phyloP scores from a whole-genome alignment of 2,113 vertebrate species.

The Deroptyus accipitrinus region DNA sequence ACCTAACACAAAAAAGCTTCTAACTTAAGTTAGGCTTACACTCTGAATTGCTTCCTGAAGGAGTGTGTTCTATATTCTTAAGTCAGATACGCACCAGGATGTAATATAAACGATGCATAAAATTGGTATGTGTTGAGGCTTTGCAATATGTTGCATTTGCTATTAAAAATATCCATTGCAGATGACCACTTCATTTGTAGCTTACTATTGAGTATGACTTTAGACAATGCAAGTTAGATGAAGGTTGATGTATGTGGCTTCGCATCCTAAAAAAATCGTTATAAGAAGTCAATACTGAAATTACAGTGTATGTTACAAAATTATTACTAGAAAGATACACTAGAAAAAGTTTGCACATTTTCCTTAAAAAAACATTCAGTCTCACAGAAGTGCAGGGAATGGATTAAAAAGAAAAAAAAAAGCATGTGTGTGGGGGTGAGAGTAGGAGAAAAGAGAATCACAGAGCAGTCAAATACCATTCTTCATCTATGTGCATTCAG shows the following conservation, averaged over 20 bases:
- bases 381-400: not conserved
- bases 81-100: not conserved
- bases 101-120: not conserved
- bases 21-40: not conserved
- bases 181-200: not conserved
- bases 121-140: not conserved
- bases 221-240: not conserved
- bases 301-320: not conserved
- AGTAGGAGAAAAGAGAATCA: not conserved
- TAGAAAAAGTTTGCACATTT: not conserved
- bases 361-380: not conserved
- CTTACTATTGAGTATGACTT: not conserved
- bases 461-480: not conserved
- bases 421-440: rapidly evolving
- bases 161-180: not conserved
- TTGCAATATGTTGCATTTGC: not conserved
- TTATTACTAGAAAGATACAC: not conserved
- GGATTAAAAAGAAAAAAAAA: not conserved
- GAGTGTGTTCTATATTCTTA: not conserved
- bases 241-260: not conserved
- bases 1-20: not conserved
- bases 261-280: not conserved
- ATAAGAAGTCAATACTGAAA: not conserved
- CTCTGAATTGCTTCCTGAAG: not conserved
- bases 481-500: not conserved